Base-by-base conservation (phyloP, 1,140 invertebrate species). In the Megalonaias nervosa region DNA sequence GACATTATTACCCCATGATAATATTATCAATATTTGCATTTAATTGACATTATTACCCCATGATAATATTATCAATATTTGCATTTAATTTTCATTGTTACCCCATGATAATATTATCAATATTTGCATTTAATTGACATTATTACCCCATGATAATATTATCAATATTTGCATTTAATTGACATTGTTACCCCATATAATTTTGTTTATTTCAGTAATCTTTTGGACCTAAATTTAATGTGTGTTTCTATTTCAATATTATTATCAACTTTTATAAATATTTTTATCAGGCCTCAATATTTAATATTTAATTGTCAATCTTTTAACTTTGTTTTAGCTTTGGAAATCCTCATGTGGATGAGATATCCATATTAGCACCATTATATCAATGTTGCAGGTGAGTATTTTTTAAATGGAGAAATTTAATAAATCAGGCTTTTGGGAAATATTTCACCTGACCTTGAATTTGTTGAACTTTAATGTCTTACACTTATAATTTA, bases 351-450 rank as follows among this genome's bases (percentile, higher is more conserved):
- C 91, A 93, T 85, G 90, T 94, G 61, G 95, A 97, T 93, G 95
- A 96, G 89, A 89, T 95, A 60, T 95, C 96, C 86, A 97, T 98
- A 82, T 91, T 98, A 79, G 95, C 96, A 21, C 97, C 96, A 65
- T 91, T 98, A 0, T 97, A 96, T 90, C 96, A 97, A 84, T 97
- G 96, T 89, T 97, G 96, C 90, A 93, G 95, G 96, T 89, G 83
- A 84, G 38, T 38, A 9, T 38, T 38, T 38, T 38, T 38, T 6
- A 38, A 38, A 38, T 38, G 6, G 38, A 48, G 9, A 48, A 11
- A 48, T 9, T 48, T 48, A 48, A 6, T 48, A 11, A 6, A 48
- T 48, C 6, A 48, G 11, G 4, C 9, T 4, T 48, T 48, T 48
- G 38, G 38, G 11, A 48, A 48, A 48, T 48, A 48, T 48, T 48